These are phyloP conservation scores for Microtus pennsylvanicus DNA, from an alignment of 2,113 vertebrate species.

Conservation along the genomic window DNA sequence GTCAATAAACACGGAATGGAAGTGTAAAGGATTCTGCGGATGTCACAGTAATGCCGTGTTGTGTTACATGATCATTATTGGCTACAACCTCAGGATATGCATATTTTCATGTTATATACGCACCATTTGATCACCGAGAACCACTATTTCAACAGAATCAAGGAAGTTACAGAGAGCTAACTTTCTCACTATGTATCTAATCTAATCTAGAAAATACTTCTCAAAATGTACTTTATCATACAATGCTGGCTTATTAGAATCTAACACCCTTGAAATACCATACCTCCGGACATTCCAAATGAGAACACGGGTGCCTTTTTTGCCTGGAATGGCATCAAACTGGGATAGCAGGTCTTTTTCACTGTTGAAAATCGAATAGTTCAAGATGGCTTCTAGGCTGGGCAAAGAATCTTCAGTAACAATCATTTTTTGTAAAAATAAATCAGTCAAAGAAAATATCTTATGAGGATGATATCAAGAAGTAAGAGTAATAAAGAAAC, in stretches of 20 bases:
- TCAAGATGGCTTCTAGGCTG: slow-evolving; percentile 90
- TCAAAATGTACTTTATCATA: slow-evolving; percentile 31
- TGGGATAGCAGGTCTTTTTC: slow-evolving; percentile 88
- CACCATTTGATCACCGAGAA: slow-evolving; percentile 47
- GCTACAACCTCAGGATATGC: neutral
- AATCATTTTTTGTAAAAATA: slow-evolving; percentile 87
- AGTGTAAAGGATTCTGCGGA: slow-evolving; percentile 31
- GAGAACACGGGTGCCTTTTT: slow-evolving; percentile 91
- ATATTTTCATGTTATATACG: neutral
- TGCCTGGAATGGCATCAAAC: slow-evolving; percentile 88
- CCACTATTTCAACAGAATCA: slow-evolving; percentile 42
- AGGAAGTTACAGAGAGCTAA: neutral
- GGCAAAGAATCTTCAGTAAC: slow-evolving; percentile 90
- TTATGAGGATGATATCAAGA: slow-evolving; percentile 47
- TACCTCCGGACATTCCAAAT: slow-evolving; percentile 93
- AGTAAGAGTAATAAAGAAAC: neutral
- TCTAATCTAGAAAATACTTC: slow-evolving; percentile 37
- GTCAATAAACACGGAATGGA: slow-evolving; percentile 23
- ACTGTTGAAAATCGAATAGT: slow-evolving; percentile 88
- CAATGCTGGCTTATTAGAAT: slow-evolving; percentile 39
- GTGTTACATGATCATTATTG: neutral
- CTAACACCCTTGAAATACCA: neutral
- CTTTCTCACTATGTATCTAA: slow-evolving; percentile 11
- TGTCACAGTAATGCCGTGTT: slow-evolving; percentile 21
- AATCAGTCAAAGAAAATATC: slow-evolving; percentile 85